Percentiles rank a stretch among this genome's conserved stretches.
These are phyloP conservation scores for Leucophenga montana DNA, from an alignment of 2,888 invertebrate genomes.

Conservation along the genomic window DNA sequence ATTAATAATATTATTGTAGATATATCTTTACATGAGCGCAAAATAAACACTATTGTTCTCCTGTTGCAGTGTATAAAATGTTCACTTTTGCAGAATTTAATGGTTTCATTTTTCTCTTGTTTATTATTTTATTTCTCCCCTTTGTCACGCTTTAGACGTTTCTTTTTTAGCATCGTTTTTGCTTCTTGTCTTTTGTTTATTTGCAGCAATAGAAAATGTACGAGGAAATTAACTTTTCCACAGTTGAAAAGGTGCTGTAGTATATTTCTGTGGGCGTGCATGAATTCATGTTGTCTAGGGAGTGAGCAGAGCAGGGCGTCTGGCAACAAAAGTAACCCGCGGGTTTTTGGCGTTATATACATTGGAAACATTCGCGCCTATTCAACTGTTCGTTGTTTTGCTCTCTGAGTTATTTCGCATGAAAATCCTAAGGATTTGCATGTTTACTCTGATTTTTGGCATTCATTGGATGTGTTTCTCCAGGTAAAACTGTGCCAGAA, in stretches of 20 bases:
- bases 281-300: conserved; percentile 28
- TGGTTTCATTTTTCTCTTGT: neutral
- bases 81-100: too few relatives aligned
- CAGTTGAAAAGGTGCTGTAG: neutral
- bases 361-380: neutral
- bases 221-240: conserved; percentile 24
- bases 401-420: conserved; percentile 24
- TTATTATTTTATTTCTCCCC: neutral
- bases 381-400: too few relatives aligned
- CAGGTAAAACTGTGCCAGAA: too few relatives aligned
- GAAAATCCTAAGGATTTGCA: conserved; percentile 57
- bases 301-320: neutral
- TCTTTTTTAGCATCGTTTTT: neutral
- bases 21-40: neutral
- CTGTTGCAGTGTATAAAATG: neutral
- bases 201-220: conserved; percentile 1
- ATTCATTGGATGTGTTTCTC: neutral
- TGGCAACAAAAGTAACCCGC: neutral
- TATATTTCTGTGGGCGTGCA: conserved; percentile 13
- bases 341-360: neutral
- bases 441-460: conserved; percentile 54
- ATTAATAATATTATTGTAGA: too few relatives aligned
- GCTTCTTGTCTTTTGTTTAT: conserved; percentile 16
- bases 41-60: too few relatives aligned
- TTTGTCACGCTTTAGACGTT: conserved; percentile 8